These are phyloP conservation scores for Passer montanus DNA, from an alignment of 2,113 vertebrate genomes.

Conservation along the genomic window DNA sequence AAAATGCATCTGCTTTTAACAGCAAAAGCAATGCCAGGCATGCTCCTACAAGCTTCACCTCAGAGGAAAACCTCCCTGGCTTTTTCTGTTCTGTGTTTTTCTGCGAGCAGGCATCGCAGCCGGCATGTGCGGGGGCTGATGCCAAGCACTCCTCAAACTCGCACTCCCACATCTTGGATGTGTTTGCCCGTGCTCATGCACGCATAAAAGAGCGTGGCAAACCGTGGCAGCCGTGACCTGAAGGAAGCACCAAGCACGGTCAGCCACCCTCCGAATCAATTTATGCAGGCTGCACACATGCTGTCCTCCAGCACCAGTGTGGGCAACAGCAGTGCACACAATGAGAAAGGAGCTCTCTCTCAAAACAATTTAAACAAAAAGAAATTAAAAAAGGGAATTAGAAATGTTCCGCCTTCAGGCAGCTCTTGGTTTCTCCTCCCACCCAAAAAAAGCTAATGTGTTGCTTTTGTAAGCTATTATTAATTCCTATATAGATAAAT, in stretches of 20 bases:
- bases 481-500: background rate
- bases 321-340: background rate
- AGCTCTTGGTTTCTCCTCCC: background rate
- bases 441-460: background rate
- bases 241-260: background rate
- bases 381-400: background rate
- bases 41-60: constrained; percentile 6
- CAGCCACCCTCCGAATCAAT: rapidly evolving
- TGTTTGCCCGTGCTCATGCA: background rate
- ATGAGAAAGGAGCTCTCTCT: background rate
- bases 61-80: background rate
- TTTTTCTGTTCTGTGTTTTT: background rate
- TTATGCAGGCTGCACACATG: background rate
- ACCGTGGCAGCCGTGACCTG: background rate
- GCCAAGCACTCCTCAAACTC: background rate
- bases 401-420: background rate
- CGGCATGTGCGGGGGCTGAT: background rate
- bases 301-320: background rate
- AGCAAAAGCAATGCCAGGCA: background rate
- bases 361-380: background rate
- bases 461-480: constrained; percentile 4
- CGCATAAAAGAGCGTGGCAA: rapidly evolving
- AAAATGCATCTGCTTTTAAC: background rate
- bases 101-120: background rate
- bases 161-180: background rate